Evolutionary conservation across 2,113 vertebrate genomes (phyloP), one percentile per base, ranked within the genome.

Genomic region (Fulica atra): DNA sequence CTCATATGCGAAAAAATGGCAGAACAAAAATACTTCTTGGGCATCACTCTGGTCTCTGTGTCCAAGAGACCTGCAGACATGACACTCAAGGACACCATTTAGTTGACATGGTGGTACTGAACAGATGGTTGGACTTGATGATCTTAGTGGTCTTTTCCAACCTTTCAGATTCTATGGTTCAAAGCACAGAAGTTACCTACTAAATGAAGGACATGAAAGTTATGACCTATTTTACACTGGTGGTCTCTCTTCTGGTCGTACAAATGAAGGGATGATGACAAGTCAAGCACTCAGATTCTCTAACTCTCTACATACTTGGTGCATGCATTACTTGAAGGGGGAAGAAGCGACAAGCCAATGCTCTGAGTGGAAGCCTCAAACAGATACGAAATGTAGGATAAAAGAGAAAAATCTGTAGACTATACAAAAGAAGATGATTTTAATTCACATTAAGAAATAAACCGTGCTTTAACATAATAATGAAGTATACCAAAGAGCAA

Each of bases 1-100:
- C n/a, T 63, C 9, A 48, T 20, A 81, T 0, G 0, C 4, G 54
- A 83, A 68, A 63, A 59, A 4, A 42, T 7, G 19, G 4, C 25
- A 28, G 29, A 89, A 81, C 8, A 81, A 77, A 84, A 89, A 6
- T 16, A 80, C 7, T 56, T 86, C 11, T 46, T 36, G n/a, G 69
- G 50, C 20, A 77, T 86, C 56, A 29, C 72, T 95, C 18, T 40
- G 18, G 23, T 29, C 76, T 70, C 71, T 46, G 9, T 12, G 48
- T 48, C 23, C 48, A 48, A 48, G 21, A 12, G 11, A 48, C 10
- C 9, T 48, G 48, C 23, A 48, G 48, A 48, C 21, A 4, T 23
- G 21, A 21, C 20, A 48, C 48, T 23, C 48, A 10, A 48, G 48
- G 21, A 20, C 48, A 48, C 11, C 10, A 12, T 48, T 48, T 48